A percentile compares a stretch with the other conserved stretches of the same genome.
These are phyloP conservation scores for Hypomecis atomaria DNA, from an alignment of 2,888 invertebrate genomes.

Conservation along the genomic window DNA sequence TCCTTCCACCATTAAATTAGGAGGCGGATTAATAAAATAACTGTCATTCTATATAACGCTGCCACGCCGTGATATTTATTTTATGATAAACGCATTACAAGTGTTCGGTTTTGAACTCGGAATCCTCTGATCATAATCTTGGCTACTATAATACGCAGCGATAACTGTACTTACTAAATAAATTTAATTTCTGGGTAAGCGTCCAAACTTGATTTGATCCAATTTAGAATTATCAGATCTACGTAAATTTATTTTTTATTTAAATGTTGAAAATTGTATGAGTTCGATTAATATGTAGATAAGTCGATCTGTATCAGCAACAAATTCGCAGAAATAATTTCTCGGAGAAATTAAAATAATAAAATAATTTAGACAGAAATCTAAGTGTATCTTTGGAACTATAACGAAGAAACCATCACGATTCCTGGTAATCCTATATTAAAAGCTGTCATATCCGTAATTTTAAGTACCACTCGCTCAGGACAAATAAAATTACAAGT, in stretches of 20 bases:
- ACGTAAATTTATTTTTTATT: constrained; percentile 1
- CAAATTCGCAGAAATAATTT: neutral
- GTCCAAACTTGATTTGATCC: constrained; percentile 16
- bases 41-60: constrained; percentile 43
- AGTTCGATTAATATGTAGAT: constrained; percentile 1
- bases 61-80: constrained; percentile 33
- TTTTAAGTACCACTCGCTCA: constrained; percentile 39
- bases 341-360: neutral
- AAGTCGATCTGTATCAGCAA: neutral
- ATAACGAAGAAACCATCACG: too few relatives aligned
- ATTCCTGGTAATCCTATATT: constrained; percentile 5
- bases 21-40: constrained; percentile 48
- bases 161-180: constrained; percentile 8
- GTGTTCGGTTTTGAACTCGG: constrained; percentile 31
- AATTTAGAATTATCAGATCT: constrained; percentile 6
- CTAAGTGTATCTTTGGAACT: too few relatives aligned
- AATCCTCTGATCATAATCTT: constrained; percentile 28
- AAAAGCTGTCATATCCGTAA: constrained; percentile 29
- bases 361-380: too few relatives aligned
- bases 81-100: constrained; percentile 39
- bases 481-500: constrained; percentile 54
- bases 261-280: neutral
- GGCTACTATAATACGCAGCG: constrained; percentile 35
- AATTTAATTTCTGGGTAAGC: constrained; percentile 3
- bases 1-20: constrained; percentile 63